Evolutionary conservation across 2,888 invertebrate genomes (phyloP).

Genomic region (Rhagium mordax): DNA sequence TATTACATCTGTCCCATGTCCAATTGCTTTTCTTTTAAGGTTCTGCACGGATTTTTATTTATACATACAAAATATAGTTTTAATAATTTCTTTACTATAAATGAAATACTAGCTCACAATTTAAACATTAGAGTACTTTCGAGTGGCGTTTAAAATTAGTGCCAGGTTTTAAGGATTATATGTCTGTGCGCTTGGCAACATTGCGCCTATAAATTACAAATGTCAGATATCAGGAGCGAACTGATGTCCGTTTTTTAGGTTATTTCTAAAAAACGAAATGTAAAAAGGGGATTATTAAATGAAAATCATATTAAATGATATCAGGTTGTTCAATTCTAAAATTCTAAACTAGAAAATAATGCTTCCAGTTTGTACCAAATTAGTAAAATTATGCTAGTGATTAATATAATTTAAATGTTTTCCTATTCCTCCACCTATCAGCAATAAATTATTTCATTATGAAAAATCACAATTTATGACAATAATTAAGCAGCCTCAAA

Average conservation of each 20-base stretch:
- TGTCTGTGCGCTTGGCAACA: background rate
- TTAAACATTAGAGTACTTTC: too few species aligned
- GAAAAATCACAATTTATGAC: conserved; percentile 16
- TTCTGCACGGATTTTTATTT: too few species aligned
- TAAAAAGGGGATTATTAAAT: background rate
- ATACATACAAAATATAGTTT: too few species aligned
- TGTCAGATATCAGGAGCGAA: background rate
- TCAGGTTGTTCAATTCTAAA: background rate
- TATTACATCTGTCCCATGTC: too few species aligned
- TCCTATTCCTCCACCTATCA: background rate
- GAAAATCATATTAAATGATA: background rate
- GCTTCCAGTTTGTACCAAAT: background rate
- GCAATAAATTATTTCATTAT: background rate
- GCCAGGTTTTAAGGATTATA: too few species aligned
- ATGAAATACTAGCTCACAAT: too few species aligned
- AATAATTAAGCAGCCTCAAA: conserved; percentile 35
- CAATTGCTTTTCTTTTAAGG: too few species aligned
- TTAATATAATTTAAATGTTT: background rate
- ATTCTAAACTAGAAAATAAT: conserved; percentile 7
- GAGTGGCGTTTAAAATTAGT: too few species aligned
- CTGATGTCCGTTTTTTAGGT: background rate
- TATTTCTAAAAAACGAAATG: conserved; percentile 10
- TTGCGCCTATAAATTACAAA: background rate
- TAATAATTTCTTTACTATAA: too few species aligned
- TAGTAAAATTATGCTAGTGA: conserved; percentile 1